phyloP scores from a whole-genome alignment of 2,888 invertebrate species.

The Noctuana brunneofusca region DNA sequence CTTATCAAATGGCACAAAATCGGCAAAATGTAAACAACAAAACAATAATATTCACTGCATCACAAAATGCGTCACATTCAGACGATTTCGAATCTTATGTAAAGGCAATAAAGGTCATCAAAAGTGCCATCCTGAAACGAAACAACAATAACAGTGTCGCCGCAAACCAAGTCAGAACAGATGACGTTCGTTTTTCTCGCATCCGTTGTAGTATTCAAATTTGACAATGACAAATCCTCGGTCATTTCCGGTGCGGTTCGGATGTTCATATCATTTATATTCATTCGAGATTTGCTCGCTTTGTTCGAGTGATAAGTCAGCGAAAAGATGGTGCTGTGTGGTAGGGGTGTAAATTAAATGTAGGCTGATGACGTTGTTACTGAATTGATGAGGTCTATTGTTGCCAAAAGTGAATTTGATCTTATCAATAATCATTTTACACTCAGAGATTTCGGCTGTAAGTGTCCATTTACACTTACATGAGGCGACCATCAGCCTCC shows the following conservation, averaged over 20 bases:
- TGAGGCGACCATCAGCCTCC: no score
- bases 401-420: background rate
- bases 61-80: background rate
- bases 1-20: conserved; percentile 32
- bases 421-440: no score
- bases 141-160: conserved; percentile 39
- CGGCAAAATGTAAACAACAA: conserved; percentile 31
- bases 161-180: conserved; percentile 55
- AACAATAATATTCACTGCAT: conserved; percentile 20
- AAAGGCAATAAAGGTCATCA: background rate
- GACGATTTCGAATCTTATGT: conserved; percentile 2
- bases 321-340: conserved; percentile 53
- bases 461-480: no score
- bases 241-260: conserved; percentile 74
- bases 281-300: conserved; percentile 65
- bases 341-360: conserved; percentile 58
- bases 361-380: conserved; percentile 23
- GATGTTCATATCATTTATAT: conserved; percentile 78
- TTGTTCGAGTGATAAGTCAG: conserved; percentile 61
- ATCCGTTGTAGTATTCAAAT: conserved; percentile 77
- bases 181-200: conserved; percentile 77
- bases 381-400: conserved; percentile 17
- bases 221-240: conserved; percentile 79
- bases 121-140: conserved; percentile 30
- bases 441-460: no score